These are phyloP conservation scores for Dendrolimus houi DNA, from an alignment of 2,888 invertebrate species.

Conservation along the genomic window DNA sequence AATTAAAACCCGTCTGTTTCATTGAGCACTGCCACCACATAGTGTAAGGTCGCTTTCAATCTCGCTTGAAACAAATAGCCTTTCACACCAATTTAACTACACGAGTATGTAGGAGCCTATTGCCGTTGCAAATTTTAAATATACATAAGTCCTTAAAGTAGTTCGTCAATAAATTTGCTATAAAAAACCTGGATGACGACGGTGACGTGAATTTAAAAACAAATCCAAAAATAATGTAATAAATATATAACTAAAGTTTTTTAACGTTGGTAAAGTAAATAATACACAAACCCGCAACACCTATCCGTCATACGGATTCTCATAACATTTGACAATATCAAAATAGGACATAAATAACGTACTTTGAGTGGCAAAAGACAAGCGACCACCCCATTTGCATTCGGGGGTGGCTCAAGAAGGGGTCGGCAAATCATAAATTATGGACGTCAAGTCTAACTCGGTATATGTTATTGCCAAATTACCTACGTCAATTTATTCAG, in stretches of 20 bases:
- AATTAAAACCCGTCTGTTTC: too few species aligned
- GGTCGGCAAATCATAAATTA: background rate
- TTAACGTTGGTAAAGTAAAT: background rate
- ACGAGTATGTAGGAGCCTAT: too few species aligned
- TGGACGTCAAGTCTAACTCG: background rate
- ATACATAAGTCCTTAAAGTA: too few species aligned
- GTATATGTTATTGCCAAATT: background rate
- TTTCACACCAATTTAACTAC: too few species aligned
- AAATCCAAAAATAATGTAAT: too few species aligned
- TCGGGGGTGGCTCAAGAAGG: background rate
- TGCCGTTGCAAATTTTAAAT: too few species aligned
- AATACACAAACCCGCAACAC: background rate
- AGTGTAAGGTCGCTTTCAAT: too few species aligned
- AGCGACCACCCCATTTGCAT: constrained; percentile 17
- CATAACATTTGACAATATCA: constrained; percentile 26
- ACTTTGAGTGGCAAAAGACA: constrained; percentile 19
- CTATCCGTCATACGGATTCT: constrained; percentile 1
- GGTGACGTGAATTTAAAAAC: too few species aligned
- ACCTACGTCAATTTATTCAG: background rate
- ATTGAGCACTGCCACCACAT: too few species aligned
- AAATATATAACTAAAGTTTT: background rate
- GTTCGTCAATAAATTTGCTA: too few species aligned
- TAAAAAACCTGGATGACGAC: too few species aligned
- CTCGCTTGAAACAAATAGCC: too few species aligned
- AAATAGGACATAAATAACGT: constrained; percentile 23